Conservation (phyloP, 2,888 invertebrate species). For the Diarsia rubi region DNA sequence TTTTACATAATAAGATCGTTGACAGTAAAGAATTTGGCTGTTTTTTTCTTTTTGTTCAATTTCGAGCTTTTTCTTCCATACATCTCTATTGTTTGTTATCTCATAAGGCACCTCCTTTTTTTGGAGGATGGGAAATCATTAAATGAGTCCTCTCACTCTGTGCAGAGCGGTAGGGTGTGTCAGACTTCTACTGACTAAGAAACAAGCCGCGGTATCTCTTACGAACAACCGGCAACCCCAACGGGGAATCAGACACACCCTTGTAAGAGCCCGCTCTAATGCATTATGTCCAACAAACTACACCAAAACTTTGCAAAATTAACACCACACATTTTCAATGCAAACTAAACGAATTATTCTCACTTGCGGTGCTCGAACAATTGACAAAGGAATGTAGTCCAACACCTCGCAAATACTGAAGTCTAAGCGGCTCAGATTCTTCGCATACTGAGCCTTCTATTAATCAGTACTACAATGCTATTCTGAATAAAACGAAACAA, state of each 20-base stretch:
- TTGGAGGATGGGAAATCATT: too few species aligned
- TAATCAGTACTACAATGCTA: constrained; percentile 36
- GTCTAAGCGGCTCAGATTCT: constrained; percentile 37
- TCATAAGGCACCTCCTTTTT: too few species aligned
- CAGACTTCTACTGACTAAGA: too few species aligned
- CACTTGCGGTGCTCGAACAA: constrained; percentile 32
- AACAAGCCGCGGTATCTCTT: too few species aligned
- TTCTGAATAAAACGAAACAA: background rate
- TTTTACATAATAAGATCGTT: background rate
- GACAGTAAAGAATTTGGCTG: background rate
- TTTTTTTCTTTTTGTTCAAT: background rate
- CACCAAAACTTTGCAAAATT: background rate
- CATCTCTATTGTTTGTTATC: too few species aligned
- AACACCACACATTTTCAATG: background rate
- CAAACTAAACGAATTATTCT: constrained; percentile 12
- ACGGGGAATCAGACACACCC: too few species aligned
- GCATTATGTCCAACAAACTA: background rate
- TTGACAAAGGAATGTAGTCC: constrained; percentile 50
- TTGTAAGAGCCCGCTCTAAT: background rate
- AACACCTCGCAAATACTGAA: constrained; percentile 16
- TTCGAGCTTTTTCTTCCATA: background rate
- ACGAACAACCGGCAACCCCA: too few species aligned
- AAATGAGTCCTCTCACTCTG: too few species aligned
- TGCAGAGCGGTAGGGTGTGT: too few species aligned
- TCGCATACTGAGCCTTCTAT: constrained; percentile 42